A percentile compares a stretch with the other conserved stretches of the same genome.
Evolutionary conservation across 2,888 invertebrate genomes (phyloP).

Genomic region (Ethmia dodecea): DNA sequence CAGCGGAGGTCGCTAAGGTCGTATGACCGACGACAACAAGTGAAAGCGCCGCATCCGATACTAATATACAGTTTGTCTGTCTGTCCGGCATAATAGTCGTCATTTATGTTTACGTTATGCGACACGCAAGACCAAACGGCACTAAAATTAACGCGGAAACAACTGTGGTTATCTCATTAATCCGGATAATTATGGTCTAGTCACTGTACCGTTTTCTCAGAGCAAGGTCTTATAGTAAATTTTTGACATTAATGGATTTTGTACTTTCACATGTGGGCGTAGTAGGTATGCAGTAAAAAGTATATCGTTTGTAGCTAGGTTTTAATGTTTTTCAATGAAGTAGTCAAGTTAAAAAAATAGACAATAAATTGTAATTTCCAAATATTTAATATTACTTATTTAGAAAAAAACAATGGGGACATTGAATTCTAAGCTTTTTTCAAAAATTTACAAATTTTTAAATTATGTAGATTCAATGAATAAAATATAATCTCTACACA

Average conservation of each 20-base stretch:
- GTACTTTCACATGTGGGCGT: conserved; percentile 5
- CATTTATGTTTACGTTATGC: conserved; percentile 6
- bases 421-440: too few species aligned
- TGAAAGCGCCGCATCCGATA: conserved; percentile 30
- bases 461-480: too few species aligned
- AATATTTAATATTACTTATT: too few species aligned
- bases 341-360: too few species aligned
- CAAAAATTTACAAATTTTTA: too few species aligned
- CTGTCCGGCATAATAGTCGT: neutral
- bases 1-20: conserved; percentile 32
- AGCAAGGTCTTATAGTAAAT: conserved; percentile 6
- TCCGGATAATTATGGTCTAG: conserved; percentile 21
- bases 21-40: conserved; percentile 16
- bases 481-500: too few species aligned
- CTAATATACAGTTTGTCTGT: too few species aligned
- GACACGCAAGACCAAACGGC: conserved; percentile 23
- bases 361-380: too few species aligned
- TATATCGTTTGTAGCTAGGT: too few species aligned
- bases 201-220: conserved; percentile 3
- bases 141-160: conserved; percentile 27
- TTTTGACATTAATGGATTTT: neutral
- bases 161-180: conserved; percentile 21
- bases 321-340: too few species aligned
- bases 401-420: too few species aligned
- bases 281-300: too few species aligned